A percentile compares a stretch with the other conserved stretches of the same genome.
These are phyloP conservation scores for Eleginops maclovinus DNA, from an alignment of 2,113 vertebrate genomes.

Conservation along the genomic window DNA sequence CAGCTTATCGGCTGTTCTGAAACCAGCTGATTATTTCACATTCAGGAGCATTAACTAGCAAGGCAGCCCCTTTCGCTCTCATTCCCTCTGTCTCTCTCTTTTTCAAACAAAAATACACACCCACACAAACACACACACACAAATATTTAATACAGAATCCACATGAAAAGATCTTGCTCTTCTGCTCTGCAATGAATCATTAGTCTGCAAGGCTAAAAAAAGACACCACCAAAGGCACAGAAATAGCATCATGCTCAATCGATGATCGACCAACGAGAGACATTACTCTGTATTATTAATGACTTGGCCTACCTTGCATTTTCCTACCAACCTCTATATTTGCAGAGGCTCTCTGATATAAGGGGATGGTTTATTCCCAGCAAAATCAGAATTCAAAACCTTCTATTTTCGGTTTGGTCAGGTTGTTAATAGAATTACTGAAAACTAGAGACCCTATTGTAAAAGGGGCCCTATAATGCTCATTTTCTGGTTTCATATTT, in stretches of 20 bases:
- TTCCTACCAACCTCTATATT: conserved; percentile 7
- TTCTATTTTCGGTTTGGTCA: background rate
- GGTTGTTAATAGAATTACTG: too few relatives aligned
- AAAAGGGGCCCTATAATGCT: too few relatives aligned
- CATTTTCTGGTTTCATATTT: too few relatives aligned
- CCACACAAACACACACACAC: conserved; percentile 17
- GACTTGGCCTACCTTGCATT: conserved; percentile 33
- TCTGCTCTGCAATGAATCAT: conserved; percentile 63
- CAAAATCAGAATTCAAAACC: conserved; percentile 9
- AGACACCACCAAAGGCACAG: conserved; percentile 58
- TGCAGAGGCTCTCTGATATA: conserved; percentile 1
- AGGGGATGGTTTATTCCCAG: conserved; percentile 12
- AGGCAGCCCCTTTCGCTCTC: conserved; percentile 25
- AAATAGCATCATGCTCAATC: conserved; percentile 71
- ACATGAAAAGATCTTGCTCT: conserved; percentile 56
- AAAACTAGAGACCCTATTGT: too few relatives aligned
- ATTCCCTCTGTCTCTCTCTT: conserved; percentile 25
- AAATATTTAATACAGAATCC: conserved; percentile 9
- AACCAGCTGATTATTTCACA: conserved; percentile 68
- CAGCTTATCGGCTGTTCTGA: conserved; percentile 53
- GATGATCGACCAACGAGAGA: conserved; percentile 52
- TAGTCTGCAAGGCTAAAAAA: conserved; percentile 69
- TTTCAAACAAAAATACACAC: conserved; percentile 42
- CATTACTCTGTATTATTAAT: conserved; percentile 65
- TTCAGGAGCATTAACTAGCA: conserved; percentile 50